Evolutionary conservation across 2,888 invertebrate species (phyloP), one percentile per base, ranked within the genome.

Genomic region (Agrochola litura): DNA sequence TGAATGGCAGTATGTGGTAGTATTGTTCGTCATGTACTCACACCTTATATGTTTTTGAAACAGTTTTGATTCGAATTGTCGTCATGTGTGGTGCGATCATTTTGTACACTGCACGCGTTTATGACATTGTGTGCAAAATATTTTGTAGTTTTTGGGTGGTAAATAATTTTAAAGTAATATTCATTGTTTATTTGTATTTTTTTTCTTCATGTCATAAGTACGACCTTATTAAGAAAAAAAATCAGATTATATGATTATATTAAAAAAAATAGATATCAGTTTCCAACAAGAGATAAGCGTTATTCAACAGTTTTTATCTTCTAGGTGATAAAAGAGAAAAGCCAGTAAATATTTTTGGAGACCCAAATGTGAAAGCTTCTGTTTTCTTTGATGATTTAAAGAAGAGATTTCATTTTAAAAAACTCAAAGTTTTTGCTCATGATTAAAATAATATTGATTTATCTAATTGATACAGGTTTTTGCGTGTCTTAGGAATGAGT

Each of bases 301-400:
- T 19, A 52, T 80, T 16, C 22, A 25, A 37, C 16, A 25, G 19
- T 1, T 12, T 63, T 60, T 58, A 82, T 76, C 43, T 76, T 82
- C 5, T 76, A n/a, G n/a, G 43, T 68, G 65, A 46, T 66, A 64
- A 68, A 81, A 77, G 46, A 58, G 78, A 81, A 83, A 83, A 61
- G 14, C 2, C 25, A 41, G 22, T 10, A 37, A 67, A 64, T 68
- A 54, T 76, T 14, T 6, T 46, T 16, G 65, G 54, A 69, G 16
- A 43, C 37, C 0, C 30, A 19, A 52, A 69, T 49, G 83, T 78
- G 72, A 78, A 83, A 81, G 79, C 65, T 68, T 58, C 52, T 64
- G 52, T 76, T 75, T n/a, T 56, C n/a, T 43, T 79, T 41, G 16
- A 74, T 43, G 41, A 56, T 49, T 64, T 46, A 49, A n/a, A 71